These are phyloP conservation scores for Sciurus vulgaris DNA, from an alignment of 2,797 vertebrate genomes.

Conservation along the genomic window DNA sequence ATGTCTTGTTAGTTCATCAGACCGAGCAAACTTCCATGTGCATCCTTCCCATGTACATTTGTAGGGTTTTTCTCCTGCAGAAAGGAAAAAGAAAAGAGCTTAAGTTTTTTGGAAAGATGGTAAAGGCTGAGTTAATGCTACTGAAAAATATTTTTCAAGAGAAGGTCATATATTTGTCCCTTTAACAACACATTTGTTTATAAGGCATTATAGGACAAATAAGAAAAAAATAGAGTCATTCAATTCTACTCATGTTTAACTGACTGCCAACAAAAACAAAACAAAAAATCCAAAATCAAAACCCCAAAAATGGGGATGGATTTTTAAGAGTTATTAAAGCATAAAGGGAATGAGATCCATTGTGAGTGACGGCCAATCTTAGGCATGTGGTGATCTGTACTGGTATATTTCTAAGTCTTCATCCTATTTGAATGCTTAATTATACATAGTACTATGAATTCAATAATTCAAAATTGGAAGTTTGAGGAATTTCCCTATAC, in stretches of 20 bases:
- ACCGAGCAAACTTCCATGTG: conserved; percentile 99
- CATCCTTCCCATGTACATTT: conserved; percentile 99
- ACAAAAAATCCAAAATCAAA: too few species aligned
- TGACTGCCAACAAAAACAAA: neutral
- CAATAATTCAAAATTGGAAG: neutral
- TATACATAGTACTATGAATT: neutral
- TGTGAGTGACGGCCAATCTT: neutral
- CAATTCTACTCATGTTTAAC: neutral
- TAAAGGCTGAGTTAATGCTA: neutral
- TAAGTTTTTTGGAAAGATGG: neutral
- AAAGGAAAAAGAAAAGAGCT: conserved; percentile 59
- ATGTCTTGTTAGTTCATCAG: conserved; percentile 98
- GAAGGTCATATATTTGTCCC: too few species aligned
- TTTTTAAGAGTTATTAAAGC: neutral
- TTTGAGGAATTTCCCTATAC: neutral
- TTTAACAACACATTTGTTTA: neutral
- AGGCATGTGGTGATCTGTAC: neutral
- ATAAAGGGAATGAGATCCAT: neutral
- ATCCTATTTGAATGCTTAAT: neutral
- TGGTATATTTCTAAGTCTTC: neutral
- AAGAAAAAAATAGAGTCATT: neutral
- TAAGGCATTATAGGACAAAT: neutral
- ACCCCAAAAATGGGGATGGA: too few species aligned
- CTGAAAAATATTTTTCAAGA: conserved; percentile 1
- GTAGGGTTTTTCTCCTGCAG: conserved; percentile 97